These are phyloP conservation scores for Sarcophaga bullata DNA, from an alignment of 1,140 invertebrate species.

Conservation along the genomic window DNA sequence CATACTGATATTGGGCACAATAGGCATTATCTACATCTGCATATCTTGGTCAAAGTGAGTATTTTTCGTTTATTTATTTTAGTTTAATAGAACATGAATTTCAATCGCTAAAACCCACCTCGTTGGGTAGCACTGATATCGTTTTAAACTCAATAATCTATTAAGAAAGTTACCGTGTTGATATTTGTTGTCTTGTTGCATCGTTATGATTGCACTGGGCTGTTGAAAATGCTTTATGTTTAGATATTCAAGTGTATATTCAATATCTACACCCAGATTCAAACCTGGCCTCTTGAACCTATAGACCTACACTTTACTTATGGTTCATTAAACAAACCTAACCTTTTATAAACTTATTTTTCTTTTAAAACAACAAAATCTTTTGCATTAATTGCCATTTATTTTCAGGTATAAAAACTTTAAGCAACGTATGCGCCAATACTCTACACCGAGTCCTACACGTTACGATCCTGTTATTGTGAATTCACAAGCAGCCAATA, in stretches of 20 bases:
- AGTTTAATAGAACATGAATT: conserved; percentile 1
- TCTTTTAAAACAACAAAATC: background rate
- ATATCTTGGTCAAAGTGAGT: conserved; percentile 89
- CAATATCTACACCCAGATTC: too few species aligned
- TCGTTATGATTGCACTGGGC: too few species aligned
- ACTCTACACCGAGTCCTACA: conserved; percentile 72
- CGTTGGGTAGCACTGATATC: too few species aligned
- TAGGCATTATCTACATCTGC: conserved; percentile 91
- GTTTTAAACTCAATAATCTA: too few species aligned
- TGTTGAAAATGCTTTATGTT: too few species aligned
- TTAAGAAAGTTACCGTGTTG: too few species aligned
- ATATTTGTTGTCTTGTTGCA: too few species aligned
- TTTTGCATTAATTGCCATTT: too few species aligned
- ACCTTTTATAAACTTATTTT: background rate
- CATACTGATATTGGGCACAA: conserved; percentile 84
- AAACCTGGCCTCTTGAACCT: too few species aligned
- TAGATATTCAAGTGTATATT: too few species aligned
- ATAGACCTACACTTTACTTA: background rate
- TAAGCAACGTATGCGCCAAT: conserved; percentile 79
- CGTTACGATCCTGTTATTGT: conserved; percentile 84
- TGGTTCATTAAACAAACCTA: background rate
- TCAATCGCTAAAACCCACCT: too few species aligned
- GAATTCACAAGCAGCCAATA: conserved; percentile 67
- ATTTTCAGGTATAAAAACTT: conserved; percentile 79
- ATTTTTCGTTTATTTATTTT: conserved; percentile 4